Base-by-base conservation (phyloP, 2,888 invertebrate species). In the Microctonus aethiopoides region DNA sequence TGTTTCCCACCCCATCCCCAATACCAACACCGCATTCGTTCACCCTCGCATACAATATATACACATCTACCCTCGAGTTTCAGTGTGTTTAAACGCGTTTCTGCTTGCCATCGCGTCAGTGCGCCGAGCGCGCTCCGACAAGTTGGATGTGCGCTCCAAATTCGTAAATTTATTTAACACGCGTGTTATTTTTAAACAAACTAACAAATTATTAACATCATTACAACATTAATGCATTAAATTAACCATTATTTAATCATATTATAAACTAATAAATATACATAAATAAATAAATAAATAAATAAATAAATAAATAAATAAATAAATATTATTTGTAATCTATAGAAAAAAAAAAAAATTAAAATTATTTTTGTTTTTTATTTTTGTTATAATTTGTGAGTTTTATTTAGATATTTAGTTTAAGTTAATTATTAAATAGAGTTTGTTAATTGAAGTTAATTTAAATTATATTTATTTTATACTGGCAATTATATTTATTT, bases 101-200 rank as follows among this genome's bases (percentile, higher is more conserved):
- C n/a, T n/a, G n/a, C n/a, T 41, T 67, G 52, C 65, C 62, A 72
- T 64, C 70, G 57, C 73, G 68, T 72, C 74, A 80, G 80, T 78
- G 74, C 78, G 80, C 75, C 78, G 76, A 73, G 78, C 78, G 79
- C 78, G 77, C 78, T 79, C 74, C 71, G 72, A 75, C 75, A 72
- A 74, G 61, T 67, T 67, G 74, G 72, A 67, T 75, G 73, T 76
- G 75, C 71, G 71, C 71, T 59, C 62, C 62, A 2, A n/a, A 7
- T 16, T 20, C 16, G 9, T 1, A 16, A 7, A n/a, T 6, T 7
- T n/a, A 1, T n/a, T n/a, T 5, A 5, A n/a, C 46, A 46, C 46
- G 16, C 46, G 46, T 9, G 9, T 7, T 46, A 4, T n/a, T 46
- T 16, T n/a, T 20, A 20, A 4, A 46, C 9, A 46, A 2, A 46